phyloP scores from a whole-genome alignment of 53 echinoderm and acorn worm genomes.

The Holothuria leucospilota region DNA sequence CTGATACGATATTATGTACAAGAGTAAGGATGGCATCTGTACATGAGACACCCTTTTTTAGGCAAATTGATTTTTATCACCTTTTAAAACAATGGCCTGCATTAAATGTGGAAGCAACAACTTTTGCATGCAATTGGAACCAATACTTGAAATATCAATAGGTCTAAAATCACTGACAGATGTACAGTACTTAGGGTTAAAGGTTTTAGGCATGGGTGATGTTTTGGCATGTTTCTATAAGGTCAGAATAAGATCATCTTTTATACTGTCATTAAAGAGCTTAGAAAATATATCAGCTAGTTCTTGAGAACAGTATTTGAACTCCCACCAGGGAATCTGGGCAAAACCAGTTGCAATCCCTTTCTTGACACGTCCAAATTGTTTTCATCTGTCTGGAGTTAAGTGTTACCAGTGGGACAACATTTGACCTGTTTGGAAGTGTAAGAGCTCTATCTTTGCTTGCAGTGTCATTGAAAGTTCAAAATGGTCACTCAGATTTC shows the following conservation, averaged over 20 bases:
- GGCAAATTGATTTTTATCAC: not conserved
- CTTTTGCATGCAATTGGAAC: constrained; percentile 19
- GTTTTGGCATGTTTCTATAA: not conserved
- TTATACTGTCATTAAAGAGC: not conserved
- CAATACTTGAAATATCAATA: too few species aligned
- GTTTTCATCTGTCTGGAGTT: constrained; percentile 2
- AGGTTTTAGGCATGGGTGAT: not conserved
- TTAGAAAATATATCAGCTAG: too few species aligned
- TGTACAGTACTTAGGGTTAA: too few species aligned
- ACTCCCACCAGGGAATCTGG: not conserved
- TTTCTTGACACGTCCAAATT: not conserved
- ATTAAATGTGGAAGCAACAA: not conserved
- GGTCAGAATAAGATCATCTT: not conserved
- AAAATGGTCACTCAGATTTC: not conserved
- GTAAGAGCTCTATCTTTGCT: too few species aligned
- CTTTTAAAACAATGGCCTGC: constrained; percentile 17
- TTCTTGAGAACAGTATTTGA: not conserved
- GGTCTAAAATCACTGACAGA: constrained; percentile 36
- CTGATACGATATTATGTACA: constrained; percentile 23
- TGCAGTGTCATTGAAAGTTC: not conserved
- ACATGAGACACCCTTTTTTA: too few species aligned
- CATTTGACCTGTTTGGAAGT: not conserved
- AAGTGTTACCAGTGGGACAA: not conserved
- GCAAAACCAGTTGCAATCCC: not conserved
- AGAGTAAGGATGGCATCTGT: too few species aligned